Evolutionary conservation across 2,113 vertebrate genomes (phyloP).

Genomic region (Sminthopsis crassicaudata): DNA sequence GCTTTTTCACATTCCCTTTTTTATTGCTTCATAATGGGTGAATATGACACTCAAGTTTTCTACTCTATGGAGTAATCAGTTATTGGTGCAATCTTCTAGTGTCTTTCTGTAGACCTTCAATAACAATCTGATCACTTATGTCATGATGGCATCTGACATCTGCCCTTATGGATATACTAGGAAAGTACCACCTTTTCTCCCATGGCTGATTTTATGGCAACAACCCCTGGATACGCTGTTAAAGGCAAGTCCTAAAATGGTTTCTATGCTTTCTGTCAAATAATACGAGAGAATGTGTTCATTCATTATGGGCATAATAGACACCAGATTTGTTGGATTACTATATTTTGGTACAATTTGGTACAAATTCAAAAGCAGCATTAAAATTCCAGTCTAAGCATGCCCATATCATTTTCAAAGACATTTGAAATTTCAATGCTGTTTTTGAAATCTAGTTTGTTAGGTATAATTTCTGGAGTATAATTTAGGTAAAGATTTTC

Average conservation of each 20-base stretch:
- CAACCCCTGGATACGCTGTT: neutral
- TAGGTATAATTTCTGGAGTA: neutral
- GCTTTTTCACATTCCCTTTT: neutral
- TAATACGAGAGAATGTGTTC: neutral
- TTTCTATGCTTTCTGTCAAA: neutral
- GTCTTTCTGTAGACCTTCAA: neutral
- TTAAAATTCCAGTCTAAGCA: neutral
- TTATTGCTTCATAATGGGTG: neutral
- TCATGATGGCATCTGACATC: neutral
- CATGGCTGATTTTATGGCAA: neutral
- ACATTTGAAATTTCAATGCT: neutral
- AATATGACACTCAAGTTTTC: neutral
- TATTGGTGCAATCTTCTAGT: neutral
- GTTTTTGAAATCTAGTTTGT: neutral
- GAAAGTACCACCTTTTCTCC: neutral
- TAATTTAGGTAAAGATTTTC: neutral
- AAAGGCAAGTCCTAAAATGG: neutral
- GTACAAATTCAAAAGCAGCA: neutral
- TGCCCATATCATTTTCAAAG: neutral
- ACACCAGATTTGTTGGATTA: neutral
- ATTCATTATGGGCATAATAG: neutral
- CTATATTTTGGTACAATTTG: neutral
- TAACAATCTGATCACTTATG: neutral
- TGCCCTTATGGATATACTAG: neutral
- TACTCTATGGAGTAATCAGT: neutral